These are phyloP conservation scores for Volucella zonaria DNA, from an alignment of 2,888 invertebrate genomes.

Conservation along the genomic window DNA sequence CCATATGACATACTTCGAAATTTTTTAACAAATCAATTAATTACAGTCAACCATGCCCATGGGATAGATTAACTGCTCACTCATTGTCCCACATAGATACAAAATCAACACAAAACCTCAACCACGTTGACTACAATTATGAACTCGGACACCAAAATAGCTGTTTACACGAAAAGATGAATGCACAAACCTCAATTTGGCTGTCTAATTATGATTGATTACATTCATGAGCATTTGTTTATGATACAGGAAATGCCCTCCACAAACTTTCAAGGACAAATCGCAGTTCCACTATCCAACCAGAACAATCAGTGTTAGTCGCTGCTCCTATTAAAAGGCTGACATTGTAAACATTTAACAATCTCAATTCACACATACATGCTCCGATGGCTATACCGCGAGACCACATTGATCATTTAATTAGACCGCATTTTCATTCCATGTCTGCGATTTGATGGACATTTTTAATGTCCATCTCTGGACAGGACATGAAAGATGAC, in stretches of 20 bases:
- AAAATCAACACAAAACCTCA: too few relatives aligned
- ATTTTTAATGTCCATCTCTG: constrained; percentile 55
- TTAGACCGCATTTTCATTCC: constrained; percentile 20
- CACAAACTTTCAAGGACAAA: not conserved
- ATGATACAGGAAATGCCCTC: not conserved
- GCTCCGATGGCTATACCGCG: too few relatives aligned
- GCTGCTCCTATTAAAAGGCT: not conserved
- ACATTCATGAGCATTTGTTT: not conserved
- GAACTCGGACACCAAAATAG: too few relatives aligned
- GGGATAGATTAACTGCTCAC: too few relatives aligned
- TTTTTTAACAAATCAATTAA: too few relatives aligned
- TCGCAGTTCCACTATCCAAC: not conserved
- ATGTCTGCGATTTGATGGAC: constrained; percentile 39
- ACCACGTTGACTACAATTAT: too few relatives aligned
- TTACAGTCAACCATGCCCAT: too few relatives aligned
- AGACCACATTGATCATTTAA: constrained; percentile 22
- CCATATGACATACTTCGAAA: too few relatives aligned
- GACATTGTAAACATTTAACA: constrained; percentile 24
- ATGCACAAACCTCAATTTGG: constrained; percentile 25
- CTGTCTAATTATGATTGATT: constrained; percentile 49
- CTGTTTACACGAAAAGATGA: constrained; percentile 20
- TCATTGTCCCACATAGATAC: too few relatives aligned
- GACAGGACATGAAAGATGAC: constrained; percentile 44
- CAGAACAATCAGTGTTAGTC: not conserved
- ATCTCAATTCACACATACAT: not conserved